phyloP scores from a whole-genome alignment of 2,113 vertebrate species.

The Cryptotis parvus region DNA sequence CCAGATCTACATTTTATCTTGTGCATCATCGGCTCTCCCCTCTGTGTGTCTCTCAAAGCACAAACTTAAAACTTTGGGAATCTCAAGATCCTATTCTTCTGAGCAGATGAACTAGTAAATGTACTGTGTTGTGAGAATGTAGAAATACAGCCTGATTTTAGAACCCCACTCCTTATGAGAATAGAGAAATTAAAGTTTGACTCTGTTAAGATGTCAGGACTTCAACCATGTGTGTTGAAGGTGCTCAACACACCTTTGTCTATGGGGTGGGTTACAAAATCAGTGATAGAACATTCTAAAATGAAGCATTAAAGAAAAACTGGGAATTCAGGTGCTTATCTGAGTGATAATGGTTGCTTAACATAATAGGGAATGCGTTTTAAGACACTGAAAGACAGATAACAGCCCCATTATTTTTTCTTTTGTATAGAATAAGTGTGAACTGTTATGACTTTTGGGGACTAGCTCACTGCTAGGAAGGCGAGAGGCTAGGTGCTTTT shows the following conservation, averaged over 20 bases:
- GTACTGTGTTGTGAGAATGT: background rate
- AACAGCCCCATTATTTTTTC: constrained; percentile 35
- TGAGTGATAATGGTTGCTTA: constrained; percentile 56
- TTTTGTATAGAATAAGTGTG: constrained; percentile 59
- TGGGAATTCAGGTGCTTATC: background rate
- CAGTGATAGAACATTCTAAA: constrained; percentile 38
- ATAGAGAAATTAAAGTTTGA: constrained; percentile 33
- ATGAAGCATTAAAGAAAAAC: constrained; percentile 8
- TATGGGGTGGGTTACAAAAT: background rate
- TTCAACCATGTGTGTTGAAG: constrained; percentile 20
- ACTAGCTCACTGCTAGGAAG: constrained; percentile 66
- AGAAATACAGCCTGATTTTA: constrained; percentile 57
- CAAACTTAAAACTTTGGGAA: background rate
- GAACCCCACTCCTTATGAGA: constrained; percentile 9
- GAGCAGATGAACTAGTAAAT: constrained; percentile 57
- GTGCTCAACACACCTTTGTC: no score
- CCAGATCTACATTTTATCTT: constrained; percentile 14
- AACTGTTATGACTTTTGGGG: constrained; percentile 78
- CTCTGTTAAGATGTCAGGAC: background rate
- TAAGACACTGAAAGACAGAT: constrained; percentile 50
- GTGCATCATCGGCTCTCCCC: background rate
- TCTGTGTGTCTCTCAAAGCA: constrained; percentile 48
- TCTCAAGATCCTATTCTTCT: background rate
- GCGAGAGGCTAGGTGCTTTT: constrained; percentile 48
- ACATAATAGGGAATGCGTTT: constrained; percentile 50